A percentile compares a stretch with the other conserved stretches of the same genome.
These are phyloP conservation scores for Sebastes steindachneri DNA, from an alignment of 2,797 vertebrate species.

Conservation along the genomic window DNA sequence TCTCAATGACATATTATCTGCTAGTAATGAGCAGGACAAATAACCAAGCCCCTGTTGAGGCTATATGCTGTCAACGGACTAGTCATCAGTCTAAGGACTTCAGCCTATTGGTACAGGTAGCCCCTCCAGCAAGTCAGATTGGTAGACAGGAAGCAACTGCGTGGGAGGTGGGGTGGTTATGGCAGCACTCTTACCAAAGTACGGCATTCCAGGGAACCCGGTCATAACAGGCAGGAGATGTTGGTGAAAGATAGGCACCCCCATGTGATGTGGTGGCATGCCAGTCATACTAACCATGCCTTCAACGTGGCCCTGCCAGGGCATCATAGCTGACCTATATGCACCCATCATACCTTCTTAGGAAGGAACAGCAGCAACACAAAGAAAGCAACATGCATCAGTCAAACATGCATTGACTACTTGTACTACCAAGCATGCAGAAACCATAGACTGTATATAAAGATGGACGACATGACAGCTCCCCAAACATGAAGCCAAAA, in stretches of 20 bases:
- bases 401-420: conserved; percentile 89
- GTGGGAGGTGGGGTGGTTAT: conserved; percentile 63
- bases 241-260: conserved; percentile 89
- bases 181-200: conserved; percentile 91
- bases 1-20: not conserved
- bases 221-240: conserved; percentile 90
- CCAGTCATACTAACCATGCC: conserved; percentile 95
- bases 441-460: too few species aligned
- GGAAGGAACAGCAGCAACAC: conserved; percentile 81
- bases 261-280: conserved; percentile 93
- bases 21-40: conserved; percentile 18
- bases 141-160: conserved; percentile 88
- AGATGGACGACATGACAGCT: too few species aligned
- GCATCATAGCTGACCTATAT: conserved; percentile 91
- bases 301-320: conserved; percentile 89
- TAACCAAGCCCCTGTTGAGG: conserved; percentile 23
- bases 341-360: conserved; percentile 92
- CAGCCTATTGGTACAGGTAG: conserved; percentile 82
- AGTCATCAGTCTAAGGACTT: conserved; percentile 39
- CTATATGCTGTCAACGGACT: conserved; percentile 9
- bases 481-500: too few species aligned
- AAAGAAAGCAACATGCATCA: conserved; percentile 93
- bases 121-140: conserved; percentile 85
- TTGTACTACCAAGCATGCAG: conserved; percentile 57
- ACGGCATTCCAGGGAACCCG: conserved; percentile 89